Percentiles rank a stretch among this genome's conserved stretches.
phyloP scores from a whole-genome alignment of 1,140 invertebrate species.

The Ganaspis sp. region DNA sequence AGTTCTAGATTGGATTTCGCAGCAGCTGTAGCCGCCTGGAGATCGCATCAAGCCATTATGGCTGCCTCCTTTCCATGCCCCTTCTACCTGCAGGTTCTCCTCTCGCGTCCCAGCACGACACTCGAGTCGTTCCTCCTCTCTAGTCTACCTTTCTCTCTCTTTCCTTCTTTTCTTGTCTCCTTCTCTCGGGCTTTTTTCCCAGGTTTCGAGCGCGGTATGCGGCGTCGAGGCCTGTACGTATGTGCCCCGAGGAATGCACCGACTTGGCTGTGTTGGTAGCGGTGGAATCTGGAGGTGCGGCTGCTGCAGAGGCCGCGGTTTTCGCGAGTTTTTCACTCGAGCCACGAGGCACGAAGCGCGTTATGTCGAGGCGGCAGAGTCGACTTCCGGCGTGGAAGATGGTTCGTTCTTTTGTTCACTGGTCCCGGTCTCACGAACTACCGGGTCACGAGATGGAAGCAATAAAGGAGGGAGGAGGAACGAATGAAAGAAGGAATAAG shows the following conservation, averaged over 20 bases:
- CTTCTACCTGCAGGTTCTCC: constrained; percentile 33
- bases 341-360: not conserved
- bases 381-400: constrained; percentile 4
- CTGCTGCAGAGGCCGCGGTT: constrained; percentile 51
- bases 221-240: constrained; percentile 50
- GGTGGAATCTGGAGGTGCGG: constrained; percentile 63
- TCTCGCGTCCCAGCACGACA: constrained; percentile 38
- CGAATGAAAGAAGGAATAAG: not conserved
- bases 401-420: constrained; percentile 16
- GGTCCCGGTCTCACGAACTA: constrained; percentile 31
- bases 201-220: constrained; percentile 58
- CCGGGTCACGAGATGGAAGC: constrained; percentile 28
- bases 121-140: constrained; percentile 37
- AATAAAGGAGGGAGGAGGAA: constrained; percentile 15
- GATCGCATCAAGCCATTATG: constrained; percentile 71
- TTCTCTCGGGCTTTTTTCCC: constrained; percentile 49
- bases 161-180: constrained; percentile 43
- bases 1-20: constrained; percentile 61
- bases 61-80: constrained; percentile 63
- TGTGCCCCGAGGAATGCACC: constrained; percentile 57
- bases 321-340: constrained; percentile 49
- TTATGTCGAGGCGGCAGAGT: constrained; percentile 1
- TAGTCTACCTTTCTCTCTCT: constrained; percentile 37
- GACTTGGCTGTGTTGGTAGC: constrained; percentile 50
- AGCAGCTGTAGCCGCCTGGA: constrained; percentile 69